Conservation (phyloP, 2,888 invertebrate species). For the Polydrusus tereticollis region DNA sequence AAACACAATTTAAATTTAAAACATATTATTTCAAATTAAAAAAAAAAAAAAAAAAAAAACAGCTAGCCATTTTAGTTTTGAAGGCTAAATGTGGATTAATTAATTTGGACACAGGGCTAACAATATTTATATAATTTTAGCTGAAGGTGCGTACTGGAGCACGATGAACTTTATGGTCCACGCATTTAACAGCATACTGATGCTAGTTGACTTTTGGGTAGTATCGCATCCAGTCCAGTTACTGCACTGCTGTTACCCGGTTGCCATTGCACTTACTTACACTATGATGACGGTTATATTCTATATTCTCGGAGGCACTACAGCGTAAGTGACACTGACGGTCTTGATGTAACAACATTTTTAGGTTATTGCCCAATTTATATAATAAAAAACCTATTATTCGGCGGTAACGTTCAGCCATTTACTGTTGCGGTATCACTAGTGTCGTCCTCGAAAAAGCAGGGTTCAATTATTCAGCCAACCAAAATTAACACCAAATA, state of each 20-base stretch:
- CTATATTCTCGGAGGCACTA: conserved; percentile 78
- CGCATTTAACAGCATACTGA: conserved; percentile 80
- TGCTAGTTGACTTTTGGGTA: conserved; percentile 79
- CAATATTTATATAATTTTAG: conserved; percentile 1
- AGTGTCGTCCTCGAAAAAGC: no score
- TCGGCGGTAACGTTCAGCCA: no score
- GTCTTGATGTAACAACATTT: no score
- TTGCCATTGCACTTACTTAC: conserved; percentile 75
- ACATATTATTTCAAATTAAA: conserved; percentile 2
- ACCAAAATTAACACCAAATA: not conserved
- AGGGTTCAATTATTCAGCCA: no score
- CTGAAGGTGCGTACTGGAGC: conserved; percentile 9
- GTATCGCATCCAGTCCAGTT: conserved; percentile 80
- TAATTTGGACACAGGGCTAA: no score
- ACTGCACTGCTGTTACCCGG: conserved; percentile 73
- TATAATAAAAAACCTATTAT: no score
- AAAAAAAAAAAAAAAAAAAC: no score
- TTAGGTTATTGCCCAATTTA: no score
- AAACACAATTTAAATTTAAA: no score
- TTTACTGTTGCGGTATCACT: no score
- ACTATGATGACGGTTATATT: conserved; percentile 77
- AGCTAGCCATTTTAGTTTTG: no score
- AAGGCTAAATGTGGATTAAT: no score
- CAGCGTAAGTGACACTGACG: conserved; percentile 44
- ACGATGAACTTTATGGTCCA: conserved; percentile 80